These are phyloP conservation scores for Epizoanthus illoricatus DNA, from an alignment of 92 coral and sea anemone species.

Conservation along the genomic window DNA sequence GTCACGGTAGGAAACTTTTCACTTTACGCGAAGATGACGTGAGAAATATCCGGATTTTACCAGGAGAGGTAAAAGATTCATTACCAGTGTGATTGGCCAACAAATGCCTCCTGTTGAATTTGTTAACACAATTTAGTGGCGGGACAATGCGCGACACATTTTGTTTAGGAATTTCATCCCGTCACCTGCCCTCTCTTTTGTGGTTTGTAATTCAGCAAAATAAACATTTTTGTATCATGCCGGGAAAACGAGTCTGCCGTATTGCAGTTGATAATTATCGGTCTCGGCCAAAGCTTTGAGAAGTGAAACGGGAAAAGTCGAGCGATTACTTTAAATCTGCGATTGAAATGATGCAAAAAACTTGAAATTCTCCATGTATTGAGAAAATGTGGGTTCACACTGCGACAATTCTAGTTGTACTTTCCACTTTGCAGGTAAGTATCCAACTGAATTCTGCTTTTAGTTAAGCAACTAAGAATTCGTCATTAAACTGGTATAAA, in stretches of 20 bases:
- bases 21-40: background rate
- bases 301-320: background rate
- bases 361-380: background rate
- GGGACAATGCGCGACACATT: background rate
- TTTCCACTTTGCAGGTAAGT: background rate
- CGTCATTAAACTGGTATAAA: too few species aligned
- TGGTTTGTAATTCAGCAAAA: background rate
- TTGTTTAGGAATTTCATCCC: conserved; percentile 11
- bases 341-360: background rate
- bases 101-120: background rate
- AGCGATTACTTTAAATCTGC: background rate
- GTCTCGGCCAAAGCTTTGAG: background rate
- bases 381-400: background rate
- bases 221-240: conserved; percentile 10
- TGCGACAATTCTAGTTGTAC: background rate
- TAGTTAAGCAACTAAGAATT: background rate
- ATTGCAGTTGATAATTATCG: background rate
- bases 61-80: background rate
- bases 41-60: background rate
- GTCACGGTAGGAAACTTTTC: background rate
- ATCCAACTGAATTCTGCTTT: background rate
- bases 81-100: background rate
- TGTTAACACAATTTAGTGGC: background rate
- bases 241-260: background rate
- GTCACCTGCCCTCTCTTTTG: conserved; percentile 16